Evolutionary conservation across 1,140 invertebrate species (phyloP).

Genomic region (Hetaerina americana): DNA sequence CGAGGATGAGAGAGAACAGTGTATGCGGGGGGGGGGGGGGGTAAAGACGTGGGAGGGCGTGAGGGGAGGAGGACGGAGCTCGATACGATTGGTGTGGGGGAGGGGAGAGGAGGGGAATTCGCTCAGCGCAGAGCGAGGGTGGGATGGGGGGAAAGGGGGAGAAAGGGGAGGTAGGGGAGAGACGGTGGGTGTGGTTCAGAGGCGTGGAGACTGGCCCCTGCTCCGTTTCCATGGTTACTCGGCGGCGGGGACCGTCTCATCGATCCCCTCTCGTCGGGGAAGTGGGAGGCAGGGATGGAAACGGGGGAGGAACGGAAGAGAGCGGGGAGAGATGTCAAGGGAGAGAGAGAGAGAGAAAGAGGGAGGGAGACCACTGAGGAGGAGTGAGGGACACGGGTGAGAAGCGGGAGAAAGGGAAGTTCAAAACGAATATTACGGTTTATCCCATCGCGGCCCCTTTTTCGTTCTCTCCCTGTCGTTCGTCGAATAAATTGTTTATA

Average conservation of each 20-base stretch:
- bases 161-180: not conserved
- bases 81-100: not conserved
- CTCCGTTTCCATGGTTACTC: not conserved
- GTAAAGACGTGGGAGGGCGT: not conserved
- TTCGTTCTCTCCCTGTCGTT: too few relatives aligned
- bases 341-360: not conserved
- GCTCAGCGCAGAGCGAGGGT: not conserved
- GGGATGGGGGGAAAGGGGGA: not conserved
- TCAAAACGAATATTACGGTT: too few relatives aligned
- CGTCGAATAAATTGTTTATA: too few relatives aligned
- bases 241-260: not conserved
- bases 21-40: too few relatives aligned
- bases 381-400: not conserved
- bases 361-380: not conserved
- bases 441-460: too few relatives aligned
- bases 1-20: too few relatives aligned
- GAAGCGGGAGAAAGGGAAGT: too few relatives aligned
- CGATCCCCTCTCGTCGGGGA: not conserved
- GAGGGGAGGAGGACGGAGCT: not conserved
- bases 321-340: not conserved
- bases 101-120: not conserved
- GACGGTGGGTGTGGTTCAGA: not conserved
- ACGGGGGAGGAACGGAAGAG: not conserved
- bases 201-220: not conserved
- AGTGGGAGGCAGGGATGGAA: too few relatives aligned